A percentile compares a stretch with the other conserved stretches of the same genome.
Evolutionary conservation across 2,888 invertebrate species (phyloP).

Genomic region (Eledone cirrhosa): DNA sequence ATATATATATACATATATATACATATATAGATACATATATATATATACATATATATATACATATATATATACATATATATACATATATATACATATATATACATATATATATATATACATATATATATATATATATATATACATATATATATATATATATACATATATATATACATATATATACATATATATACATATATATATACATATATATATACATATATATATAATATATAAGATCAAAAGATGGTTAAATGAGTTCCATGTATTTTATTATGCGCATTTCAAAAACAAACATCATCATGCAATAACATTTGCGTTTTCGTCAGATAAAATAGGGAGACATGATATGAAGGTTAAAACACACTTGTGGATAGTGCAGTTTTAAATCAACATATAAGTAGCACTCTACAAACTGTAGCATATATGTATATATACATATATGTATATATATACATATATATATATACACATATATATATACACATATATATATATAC

Average conservation of each 20-base stretch:
- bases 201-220: slow-evolving; percentile 10
- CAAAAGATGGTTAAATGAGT: too few relatives aligned
- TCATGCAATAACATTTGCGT: too few relatives aligned
- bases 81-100: background rate
- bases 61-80: background rate
- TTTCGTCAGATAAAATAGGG: too few relatives aligned
- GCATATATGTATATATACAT: slow-evolving; percentile 6
- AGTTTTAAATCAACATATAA: too few relatives aligned
- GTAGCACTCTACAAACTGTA: too few relatives aligned
- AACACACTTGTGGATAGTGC: too few relatives aligned
- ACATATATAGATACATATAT: slow-evolving; percentile 8
- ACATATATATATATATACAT: background rate
- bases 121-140: background rate
- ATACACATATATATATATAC: too few relatives aligned
- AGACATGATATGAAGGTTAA: too few relatives aligned
- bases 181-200: background rate
- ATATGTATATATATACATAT: background rate
- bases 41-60: slow-evolving; percentile 9
- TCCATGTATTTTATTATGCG: too few relatives aligned
- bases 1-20: background rate
- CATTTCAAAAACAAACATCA: too few relatives aligned
- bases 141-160: background rate
- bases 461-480: background rate
- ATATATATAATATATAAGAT: background rate
- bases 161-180: background rate